Base-by-base conservation (phyloP, 2,797 vertebrate species). In the Manis crassicaudata region DNA sequence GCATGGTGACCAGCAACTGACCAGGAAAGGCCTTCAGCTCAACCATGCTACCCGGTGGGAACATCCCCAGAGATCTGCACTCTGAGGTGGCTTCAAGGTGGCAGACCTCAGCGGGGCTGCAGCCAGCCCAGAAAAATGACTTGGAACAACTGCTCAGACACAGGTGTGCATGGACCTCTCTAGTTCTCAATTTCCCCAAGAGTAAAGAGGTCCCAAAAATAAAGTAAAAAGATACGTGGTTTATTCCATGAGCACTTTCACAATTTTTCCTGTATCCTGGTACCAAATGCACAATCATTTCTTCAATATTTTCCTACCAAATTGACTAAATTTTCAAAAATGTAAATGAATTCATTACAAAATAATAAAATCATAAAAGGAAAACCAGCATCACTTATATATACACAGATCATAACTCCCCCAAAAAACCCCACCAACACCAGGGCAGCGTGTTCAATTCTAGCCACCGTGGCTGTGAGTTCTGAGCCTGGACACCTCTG, bases 301-400 rank as follows among this genome's bases (percentile, higher is more conserved):
- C 88, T 65, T 80, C 23, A 63, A 23, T 14, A 56, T n/a, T 65
- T 93, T 92, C 37, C 79, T 91, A 52, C 80, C 77, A 92, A 96
- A 63, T 7, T n/a, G 32, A 65, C 50, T 50, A 32, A 32, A 27
- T 72, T 88, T 92, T 88, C 32, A 40, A 93, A 93, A 94, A 77
- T 13, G 3, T 62, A 88, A 77, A 35, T 40, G 35, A 93, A 72
- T 63, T 86, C 13, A 68, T 58, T 46, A 50, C 43, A 85, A 92
- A 82, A 80, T 20, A 75, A 83, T 90, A 94, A 32, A 89, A 12
- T 11, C 16, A 27, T n/a, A 67, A 76, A 73, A 92, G 29, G 80
- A 93, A 92, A 93, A 73, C 2, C 21, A 65, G n/a, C 58, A 73
- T 72, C 27, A 23, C 18, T 37, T 9, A 16, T 60, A 68, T 82